These are phyloP conservation scores for Drosophila buzzatii DNA, from an alignment of 2,888 invertebrate genomes.

Conservation along the genomic window DNA sequence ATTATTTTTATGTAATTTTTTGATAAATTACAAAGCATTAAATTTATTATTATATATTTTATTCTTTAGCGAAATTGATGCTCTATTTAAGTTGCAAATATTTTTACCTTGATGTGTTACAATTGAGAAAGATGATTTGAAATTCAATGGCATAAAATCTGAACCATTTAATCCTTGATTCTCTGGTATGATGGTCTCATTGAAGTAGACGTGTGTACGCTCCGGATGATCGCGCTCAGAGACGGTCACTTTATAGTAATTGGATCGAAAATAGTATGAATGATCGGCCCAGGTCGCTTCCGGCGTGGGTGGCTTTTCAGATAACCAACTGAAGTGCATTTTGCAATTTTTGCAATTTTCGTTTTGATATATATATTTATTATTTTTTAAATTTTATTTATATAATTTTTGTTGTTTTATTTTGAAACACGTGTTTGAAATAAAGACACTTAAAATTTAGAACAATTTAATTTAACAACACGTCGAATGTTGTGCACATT, in stretches of 20 bases:
- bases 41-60: too few relatives aligned
- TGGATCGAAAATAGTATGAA: slow-evolving; percentile 84
- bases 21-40: too few relatives aligned
- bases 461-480: slow-evolving; percentile 69
- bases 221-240: slow-evolving; percentile 86
- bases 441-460: slow-evolving; percentile 85
- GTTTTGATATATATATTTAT: slow-evolving; percentile 36
- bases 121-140: slow-evolving; percentile 85
- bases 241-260: slow-evolving; percentile 85
- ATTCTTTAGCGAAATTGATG: not conserved
- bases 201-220: slow-evolving; percentile 82
- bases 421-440: slow-evolving; percentile 61
- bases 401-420: slow-evolving; percentile 28
- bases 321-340: slow-evolving; percentile 85
- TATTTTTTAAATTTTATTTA: slow-evolving; percentile 23
- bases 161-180: slow-evolving; percentile 83
- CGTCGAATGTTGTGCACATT: slow-evolving; percentile 39
- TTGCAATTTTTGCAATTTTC: slow-evolving; percentile 56
- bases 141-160: slow-evolving; percentile 85
- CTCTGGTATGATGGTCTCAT: slow-evolving; percentile 83
- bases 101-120: slow-evolving; percentile 86
- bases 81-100: not conserved
- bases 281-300: slow-evolving; percentile 86
- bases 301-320: slow-evolving; percentile 83
- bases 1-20: too few relatives aligned